Evolutionary conservation across 2,888 invertebrate genomes (phyloP).

Genomic region (Allolobophora icterica): DNA sequence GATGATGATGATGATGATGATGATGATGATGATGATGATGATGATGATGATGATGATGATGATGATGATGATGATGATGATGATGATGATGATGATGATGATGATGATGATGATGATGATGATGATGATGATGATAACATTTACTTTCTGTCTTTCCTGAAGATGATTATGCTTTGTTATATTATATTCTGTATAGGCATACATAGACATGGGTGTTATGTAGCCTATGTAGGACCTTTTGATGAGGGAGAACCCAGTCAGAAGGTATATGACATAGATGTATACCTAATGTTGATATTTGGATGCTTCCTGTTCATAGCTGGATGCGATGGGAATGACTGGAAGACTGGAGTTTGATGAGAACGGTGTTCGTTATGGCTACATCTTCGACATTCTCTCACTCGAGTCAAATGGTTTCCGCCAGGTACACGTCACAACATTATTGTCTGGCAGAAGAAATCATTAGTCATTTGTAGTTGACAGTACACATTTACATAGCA

Average conservation of each 20-base stretch:
- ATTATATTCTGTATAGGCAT: no score
- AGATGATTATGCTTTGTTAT: no score
- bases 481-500: no score
- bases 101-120: neutral
- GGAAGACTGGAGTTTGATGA: slow-evolving; percentile 43
- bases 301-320: slow-evolving; percentile 27
- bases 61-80: neutral
- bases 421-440: slow-evolving; percentile 31
- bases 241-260: no score
- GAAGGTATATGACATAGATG: no score
- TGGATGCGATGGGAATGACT: slow-evolving; percentile 44
- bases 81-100: neutral
- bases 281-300: no score
- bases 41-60: neutral
- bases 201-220: no score
- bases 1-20: neutral
- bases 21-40: neutral
- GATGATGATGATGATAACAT: neutral
- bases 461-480: no score
- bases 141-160: neutral
- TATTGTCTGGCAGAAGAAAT: no score
- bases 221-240: no score
- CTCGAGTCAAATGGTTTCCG: slow-evolving; percentile 36
- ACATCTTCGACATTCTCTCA: slow-evolving; percentile 43
- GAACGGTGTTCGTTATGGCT: slow-evolving; percentile 42